A percentile compares a stretch with the other conserved stretches of the same genome.
Evolutionary conservation across 2,888 invertebrate species (phyloP).

Genomic region (Caenorhabditis sp.): DNA sequence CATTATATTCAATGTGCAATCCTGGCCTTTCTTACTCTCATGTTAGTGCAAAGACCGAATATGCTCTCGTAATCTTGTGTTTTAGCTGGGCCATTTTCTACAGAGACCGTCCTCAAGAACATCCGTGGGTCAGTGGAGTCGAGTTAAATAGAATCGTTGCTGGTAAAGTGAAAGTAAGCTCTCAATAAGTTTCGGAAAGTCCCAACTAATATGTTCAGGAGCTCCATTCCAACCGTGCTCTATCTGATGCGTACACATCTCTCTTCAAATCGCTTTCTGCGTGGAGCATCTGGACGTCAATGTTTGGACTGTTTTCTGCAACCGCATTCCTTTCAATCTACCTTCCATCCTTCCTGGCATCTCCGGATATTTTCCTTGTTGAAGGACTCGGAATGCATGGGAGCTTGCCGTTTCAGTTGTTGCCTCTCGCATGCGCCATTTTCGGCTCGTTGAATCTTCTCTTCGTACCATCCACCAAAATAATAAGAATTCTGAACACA

Average conservation of each 20-base stretch:
- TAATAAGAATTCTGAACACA: conserved; percentile 75
- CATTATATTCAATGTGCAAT: conserved; percentile 55
- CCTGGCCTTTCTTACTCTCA: conserved; percentile 37
- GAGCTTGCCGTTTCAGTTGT: conserved; percentile 61
- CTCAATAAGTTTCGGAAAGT: neutral
- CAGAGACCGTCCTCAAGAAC: conserved; percentile 76
- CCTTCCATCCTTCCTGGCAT: conserved; percentile 72
- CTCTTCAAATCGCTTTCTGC: conserved; percentile 76
- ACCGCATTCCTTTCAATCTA: conserved; percentile 74
- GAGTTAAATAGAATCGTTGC: conserved; percentile 79
- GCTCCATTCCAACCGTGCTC: conserved; percentile 62
- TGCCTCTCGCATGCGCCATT: conserved; percentile 66
- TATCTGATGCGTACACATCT: conserved; percentile 52
- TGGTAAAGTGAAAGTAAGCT: conserved; percentile 74
- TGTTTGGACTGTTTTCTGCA: conserved; percentile 75
- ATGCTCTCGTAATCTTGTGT: neutral
- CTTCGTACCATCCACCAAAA: conserved; percentile 63
- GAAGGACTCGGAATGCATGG: conserved; percentile 67
- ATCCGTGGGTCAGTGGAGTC: conserved; percentile 79
- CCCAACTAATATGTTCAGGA: conserved; percentile 19
- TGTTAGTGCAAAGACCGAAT: conserved; percentile 46
- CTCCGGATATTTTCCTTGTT: conserved; percentile 69
- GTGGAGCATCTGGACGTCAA: conserved; percentile 75
- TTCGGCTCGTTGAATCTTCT: conserved; percentile 45
- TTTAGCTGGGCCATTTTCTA: conserved; percentile 78